Evolutionary conservation across 1,140 invertebrate species (phyloP).

Genomic region (Heterodera schachtii): DNA sequence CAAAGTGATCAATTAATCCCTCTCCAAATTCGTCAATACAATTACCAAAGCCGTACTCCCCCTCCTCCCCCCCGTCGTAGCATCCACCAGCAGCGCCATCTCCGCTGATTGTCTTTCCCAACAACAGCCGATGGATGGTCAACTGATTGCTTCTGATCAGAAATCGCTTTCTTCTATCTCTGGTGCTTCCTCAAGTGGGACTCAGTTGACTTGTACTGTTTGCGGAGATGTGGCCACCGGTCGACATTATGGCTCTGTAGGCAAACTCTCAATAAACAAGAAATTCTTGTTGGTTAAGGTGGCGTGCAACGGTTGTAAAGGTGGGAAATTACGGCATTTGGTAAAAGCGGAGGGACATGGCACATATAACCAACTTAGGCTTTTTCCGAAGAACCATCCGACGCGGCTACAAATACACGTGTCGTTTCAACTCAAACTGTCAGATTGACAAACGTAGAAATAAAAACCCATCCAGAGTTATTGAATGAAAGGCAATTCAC

Average conservation of each 20-base stretch:
- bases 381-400: constrained; percentile 89
- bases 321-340: constrained; percentile 67
- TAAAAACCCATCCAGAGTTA: background rate
- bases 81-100: background rate
- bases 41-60: background rate
- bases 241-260: constrained; percentile 42
- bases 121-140: background rate
- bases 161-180: background rate
- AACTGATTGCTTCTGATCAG: background rate
- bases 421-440: constrained; percentile 88
- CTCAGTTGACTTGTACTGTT: constrained; percentile 51
- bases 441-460: constrained; percentile 76
- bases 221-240: constrained; percentile 58
- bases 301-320: constrained; percentile 90
- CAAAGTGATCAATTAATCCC: background rate
- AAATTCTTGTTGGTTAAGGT: constrained; percentile 79
- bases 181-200: background rate
- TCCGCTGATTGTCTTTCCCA: background rate
- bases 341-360: background rate
- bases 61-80: background rate
- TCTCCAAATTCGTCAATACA: background rate
- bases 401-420: constrained; percentile 92
- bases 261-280: background rate
- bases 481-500: constrained; percentile 29
- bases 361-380: constrained; percentile 33